Conservation (phyloP, 2,797 vertebrate species). For the Peromyscus attwateri region DNA sequence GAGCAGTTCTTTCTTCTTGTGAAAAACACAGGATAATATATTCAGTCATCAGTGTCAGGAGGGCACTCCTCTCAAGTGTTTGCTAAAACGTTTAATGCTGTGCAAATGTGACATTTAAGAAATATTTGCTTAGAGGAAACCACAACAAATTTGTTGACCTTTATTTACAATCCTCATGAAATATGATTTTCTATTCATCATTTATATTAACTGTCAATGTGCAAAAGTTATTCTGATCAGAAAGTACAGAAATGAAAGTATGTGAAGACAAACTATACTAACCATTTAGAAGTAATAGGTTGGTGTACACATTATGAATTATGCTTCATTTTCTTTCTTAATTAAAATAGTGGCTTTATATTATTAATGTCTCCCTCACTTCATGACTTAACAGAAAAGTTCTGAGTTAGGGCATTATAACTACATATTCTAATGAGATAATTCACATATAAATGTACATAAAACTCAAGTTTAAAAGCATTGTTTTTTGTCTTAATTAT, state of each 20-base stretch:
- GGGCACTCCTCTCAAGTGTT: neutral
- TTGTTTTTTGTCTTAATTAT: neutral
- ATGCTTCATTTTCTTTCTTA: neutral
- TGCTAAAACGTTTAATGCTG: slow-evolving; percentile 74
- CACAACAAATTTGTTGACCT: slow-evolving; percentile 74
- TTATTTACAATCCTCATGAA: slow-evolving; percentile 72
- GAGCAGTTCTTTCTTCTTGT: neutral
- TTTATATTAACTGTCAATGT: slow-evolving; percentile 56
- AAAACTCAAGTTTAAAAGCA: neutral
- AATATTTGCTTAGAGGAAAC: slow-evolving; percentile 73
- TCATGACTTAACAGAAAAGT: neutral
- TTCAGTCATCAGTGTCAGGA: neutral
- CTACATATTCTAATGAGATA: neutral
- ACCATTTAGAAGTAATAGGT: neutral
- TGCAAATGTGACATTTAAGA: slow-evolving; percentile 83
- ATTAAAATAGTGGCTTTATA: neutral
- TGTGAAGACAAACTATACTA: neutral
- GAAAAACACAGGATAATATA: slow-evolving; percentile 50
- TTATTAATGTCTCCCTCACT: neutral
- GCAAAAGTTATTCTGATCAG: neutral
- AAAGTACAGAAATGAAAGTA: neutral
- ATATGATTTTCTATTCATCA: slow-evolving; percentile 61
- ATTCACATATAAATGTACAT: neutral
- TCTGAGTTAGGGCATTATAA: neutral
- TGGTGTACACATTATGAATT: neutral